phyloP scores from a whole-genome alignment of 2,888 invertebrate genomes.

The Diogma glabrata region DNA sequence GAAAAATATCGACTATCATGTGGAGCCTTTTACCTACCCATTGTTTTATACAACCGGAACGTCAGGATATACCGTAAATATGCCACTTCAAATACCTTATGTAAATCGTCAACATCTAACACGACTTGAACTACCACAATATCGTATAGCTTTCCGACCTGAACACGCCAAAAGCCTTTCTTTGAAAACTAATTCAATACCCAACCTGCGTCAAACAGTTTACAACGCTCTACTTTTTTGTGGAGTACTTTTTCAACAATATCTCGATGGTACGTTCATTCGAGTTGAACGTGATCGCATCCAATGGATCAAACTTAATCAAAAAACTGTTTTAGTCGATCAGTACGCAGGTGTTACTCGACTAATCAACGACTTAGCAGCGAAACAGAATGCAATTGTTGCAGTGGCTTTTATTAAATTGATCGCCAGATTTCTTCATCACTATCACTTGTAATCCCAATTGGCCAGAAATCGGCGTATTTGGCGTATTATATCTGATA shows the following conservation, averaged over 20 bases:
- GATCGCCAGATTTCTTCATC: background rate
- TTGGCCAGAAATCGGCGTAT: background rate
- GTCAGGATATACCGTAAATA: too few species aligned
- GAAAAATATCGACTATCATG: slow-evolving; percentile 1
- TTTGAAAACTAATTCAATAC: background rate
- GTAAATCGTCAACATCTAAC: background rate
- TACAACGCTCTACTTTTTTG: too few species aligned
- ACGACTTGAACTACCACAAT: slow-evolving; percentile 1
- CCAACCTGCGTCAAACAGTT: background rate
- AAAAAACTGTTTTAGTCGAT: background rate
- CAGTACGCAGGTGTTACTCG: too few species aligned
- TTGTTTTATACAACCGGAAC: too few species aligned
- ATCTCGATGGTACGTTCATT: too few species aligned
- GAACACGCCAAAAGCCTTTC: background rate
- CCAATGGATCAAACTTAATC: background rate
- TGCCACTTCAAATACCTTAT: background rate
- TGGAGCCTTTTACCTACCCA: too few species aligned
- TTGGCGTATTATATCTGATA: too few species aligned
- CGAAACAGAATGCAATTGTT: slow-evolving; percentile 1
- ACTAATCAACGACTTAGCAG: background rate
- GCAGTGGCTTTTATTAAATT: background rate
- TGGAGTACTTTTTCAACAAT: too few species aligned
- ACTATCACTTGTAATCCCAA: background rate
- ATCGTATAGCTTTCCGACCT: background rate
- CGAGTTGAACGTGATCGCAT: too few species aligned